Evolutionary conservation across 2,113 vertebrate species (phyloP).

Genomic region (Hypocryptadius cinnamomeus): DNA sequence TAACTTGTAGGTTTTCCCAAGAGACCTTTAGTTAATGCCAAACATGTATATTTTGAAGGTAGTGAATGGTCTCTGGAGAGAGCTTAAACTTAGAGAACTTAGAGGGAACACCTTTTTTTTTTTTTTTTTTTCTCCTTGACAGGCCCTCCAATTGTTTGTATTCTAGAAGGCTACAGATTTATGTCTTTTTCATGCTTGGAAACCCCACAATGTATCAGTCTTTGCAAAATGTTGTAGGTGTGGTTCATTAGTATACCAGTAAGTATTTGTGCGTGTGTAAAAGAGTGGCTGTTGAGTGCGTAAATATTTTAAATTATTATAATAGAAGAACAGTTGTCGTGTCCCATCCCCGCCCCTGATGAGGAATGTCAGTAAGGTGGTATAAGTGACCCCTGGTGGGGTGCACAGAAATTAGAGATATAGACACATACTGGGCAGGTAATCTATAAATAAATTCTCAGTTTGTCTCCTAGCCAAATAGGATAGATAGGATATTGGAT

Average conservation of each 20-base stretch:
- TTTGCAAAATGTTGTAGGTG: constrained; percentile 63
- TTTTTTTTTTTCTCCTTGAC: background rate
- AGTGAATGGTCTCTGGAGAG: constrained; percentile 45
- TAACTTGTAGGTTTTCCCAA: background rate
- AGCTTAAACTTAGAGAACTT: constrained; percentile 42
- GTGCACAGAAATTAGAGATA: background rate
- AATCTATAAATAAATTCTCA: background rate
- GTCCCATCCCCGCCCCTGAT: constrained; percentile 63
- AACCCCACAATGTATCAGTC: constrained; percentile 17
- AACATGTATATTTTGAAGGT: background rate
- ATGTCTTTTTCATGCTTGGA: constrained; percentile 18
- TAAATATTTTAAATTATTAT: constrained; percentile 94
- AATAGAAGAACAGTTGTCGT: constrained; percentile 81
- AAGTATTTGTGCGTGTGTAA: constrained; percentile 73
- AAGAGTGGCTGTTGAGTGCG: constrained; percentile 83
- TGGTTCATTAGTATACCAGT: constrained; percentile 74
- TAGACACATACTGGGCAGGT: fast-evolving
- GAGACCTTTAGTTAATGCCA: constrained; percentile 26
- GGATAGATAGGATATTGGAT: background rate
- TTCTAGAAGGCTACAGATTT: constrained; percentile 28
- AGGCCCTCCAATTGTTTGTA: constrained; percentile 49
- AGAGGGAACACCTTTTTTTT: constrained; percentile 36
- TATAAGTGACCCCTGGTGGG: constrained; percentile 81
- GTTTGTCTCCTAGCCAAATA: background rate
- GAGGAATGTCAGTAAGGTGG: constrained; percentile 77